Base-by-base conservation (phyloP, 2,888 invertebrate genomes). In the Xanthostigma xanthostigma region DNA sequence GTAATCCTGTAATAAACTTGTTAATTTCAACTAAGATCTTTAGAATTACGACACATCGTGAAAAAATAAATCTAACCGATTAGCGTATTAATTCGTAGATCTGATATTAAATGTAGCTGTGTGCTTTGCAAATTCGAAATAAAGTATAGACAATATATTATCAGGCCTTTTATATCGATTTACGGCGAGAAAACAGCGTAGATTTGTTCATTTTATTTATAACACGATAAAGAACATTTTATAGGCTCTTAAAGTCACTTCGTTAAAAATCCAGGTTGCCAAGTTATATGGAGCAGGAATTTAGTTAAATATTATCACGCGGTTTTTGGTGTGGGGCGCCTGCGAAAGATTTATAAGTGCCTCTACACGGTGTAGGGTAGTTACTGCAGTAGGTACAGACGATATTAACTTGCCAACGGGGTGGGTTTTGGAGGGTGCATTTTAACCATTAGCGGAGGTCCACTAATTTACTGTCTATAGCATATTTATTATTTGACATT, bases 271-370 rank as follows among this genome's bases (percentile, higher is more conserved):
- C 56, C 58, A 58, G 58, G 59, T 59, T 57, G 56, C 37, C 44
- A 60, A 61, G 64, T 62, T 65, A 63, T 64, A 63, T 64, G 61
- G 61, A 64, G 63, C 63, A 64, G 62, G 64, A 66, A 65, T 66
- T 66, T 65, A 65, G 63, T 66, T 65, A 65, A 66, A 66, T 65
- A 66, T 65, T 65, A 66, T 65, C 64, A 64, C 61, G 59, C 60
- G 55, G 55, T 49, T 34, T 27, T 27, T 27, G 41, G 53, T 61
- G 63, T 62, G 62, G 61, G 64, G 63, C 62, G 60, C 61, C 64
- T 65, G 66, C 60, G 59, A 57, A 64, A 66, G 67, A 67, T 67
- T 66, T 66, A 66, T 66, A 62, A 59, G 56, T 55, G 54, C 44
- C 27, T 12, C 11, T 27, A 27, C 40, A 14, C 40, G 55, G 53